These are phyloP conservation scores for Heliconius hortense DNA, from an alignment of 2,888 invertebrate species.

Conservation along the genomic window DNA sequence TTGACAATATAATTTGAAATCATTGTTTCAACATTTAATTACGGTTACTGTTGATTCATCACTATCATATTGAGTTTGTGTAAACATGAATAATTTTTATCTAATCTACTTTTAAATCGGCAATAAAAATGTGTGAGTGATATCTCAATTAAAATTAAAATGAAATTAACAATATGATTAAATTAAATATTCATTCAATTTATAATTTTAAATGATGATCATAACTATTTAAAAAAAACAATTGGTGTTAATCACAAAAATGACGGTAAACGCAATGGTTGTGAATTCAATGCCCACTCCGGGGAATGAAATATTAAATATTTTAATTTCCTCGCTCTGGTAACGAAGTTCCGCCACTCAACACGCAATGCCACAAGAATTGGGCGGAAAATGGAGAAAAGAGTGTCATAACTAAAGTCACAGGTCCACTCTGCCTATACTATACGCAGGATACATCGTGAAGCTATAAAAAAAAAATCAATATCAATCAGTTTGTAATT, in stretches of 20 bases:
- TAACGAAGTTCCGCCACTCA: no score
- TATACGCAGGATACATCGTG: no score
- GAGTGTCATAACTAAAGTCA: no score
- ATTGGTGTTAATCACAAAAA: conserved; percentile 52
- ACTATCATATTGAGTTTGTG: conserved; percentile 19
- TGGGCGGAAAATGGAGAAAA: no score
- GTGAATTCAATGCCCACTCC: no score
- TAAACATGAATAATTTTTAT: conserved; percentile 31
- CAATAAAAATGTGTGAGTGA: conserved; percentile 16
- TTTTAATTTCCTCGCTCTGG: no score
- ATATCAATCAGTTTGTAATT: conserved; percentile 34
- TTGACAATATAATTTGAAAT: conserved; percentile 23
- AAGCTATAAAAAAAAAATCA: no score
- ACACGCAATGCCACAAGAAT: no score
- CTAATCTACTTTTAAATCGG: conserved; percentile 25
- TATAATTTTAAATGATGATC: conserved; percentile 42
- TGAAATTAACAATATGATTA: conserved; percentile 18
- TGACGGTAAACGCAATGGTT: neutral
- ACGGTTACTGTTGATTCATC: conserved; percentile 19
- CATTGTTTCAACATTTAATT: conserved; percentile 18
- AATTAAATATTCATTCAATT: conserved; percentile 22
- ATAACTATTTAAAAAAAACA: conserved; percentile 8
- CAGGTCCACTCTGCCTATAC: no score
- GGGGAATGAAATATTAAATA: no score
- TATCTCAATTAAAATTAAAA: conserved; percentile 27